phyloP scores from a whole-genome alignment of 2,888 invertebrate species.

The Mythimna pallens region DNA sequence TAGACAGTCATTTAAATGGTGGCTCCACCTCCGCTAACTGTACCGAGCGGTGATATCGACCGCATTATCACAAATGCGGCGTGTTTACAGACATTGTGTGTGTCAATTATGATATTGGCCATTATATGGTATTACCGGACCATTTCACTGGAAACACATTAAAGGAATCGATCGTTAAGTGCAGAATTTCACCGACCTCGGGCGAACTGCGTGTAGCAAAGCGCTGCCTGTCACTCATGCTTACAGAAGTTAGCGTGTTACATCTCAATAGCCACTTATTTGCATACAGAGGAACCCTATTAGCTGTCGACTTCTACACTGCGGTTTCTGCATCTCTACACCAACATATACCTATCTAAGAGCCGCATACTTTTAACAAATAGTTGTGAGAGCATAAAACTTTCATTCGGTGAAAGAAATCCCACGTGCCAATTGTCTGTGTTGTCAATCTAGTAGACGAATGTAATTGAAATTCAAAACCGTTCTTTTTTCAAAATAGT shows the following conservation, averaged over 20 bases:
- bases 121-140: slow-evolving; percentile 74
- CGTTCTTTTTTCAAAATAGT: slow-evolving; percentile 55
- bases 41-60: slow-evolving; percentile 60
- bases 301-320: slow-evolving; percentile 63
- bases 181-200: slow-evolving; percentile 73
- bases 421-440: slow-evolving; percentile 64
- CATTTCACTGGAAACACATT: slow-evolving; percentile 78
- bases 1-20: slow-evolving; percentile 64
- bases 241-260: slow-evolving; percentile 76
- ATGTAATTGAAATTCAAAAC: slow-evolving; percentile 65
- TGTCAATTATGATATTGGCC: slow-evolving; percentile 74
- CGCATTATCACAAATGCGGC: slow-evolving; percentile 67
- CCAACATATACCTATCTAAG: slow-evolving; percentile 3
- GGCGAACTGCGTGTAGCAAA: slow-evolving; percentile 69
- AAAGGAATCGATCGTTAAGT: slow-evolving; percentile 72
- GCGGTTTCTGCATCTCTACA: slow-evolving; percentile 48
- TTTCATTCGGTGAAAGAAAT: slow-evolving; percentile 64
- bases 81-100: slow-evolving; percentile 69
- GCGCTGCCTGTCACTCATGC: slow-evolving; percentile 78
- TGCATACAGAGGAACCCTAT: slow-evolving; percentile 68
- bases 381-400: slow-evolving; percentile 51
- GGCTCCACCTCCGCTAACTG: slow-evolving; percentile 62
- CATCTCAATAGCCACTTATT: slow-evolving; percentile 76
- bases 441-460: slow-evolving; percentile 38
- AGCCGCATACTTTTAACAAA: slow-evolving; percentile 50